These are phyloP conservation scores for Lucifuga dentata DNA, from an alignment of 2,113 vertebrate species.

Conservation along the genomic window DNA sequence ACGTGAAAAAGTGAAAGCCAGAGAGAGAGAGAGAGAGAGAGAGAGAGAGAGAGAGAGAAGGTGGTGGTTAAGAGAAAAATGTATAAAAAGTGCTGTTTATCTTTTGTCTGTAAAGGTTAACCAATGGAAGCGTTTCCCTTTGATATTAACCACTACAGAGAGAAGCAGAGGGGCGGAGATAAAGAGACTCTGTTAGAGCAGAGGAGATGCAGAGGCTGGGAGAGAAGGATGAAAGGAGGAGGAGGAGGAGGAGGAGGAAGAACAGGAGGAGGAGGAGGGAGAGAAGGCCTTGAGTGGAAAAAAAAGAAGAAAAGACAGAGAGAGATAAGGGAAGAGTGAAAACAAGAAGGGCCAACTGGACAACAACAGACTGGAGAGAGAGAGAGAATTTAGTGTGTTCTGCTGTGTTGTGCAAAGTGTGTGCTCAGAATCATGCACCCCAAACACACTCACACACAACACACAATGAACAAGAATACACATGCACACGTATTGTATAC, in stretches of 20 bases:
- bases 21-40: neutral
- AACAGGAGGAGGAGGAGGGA: neutral
- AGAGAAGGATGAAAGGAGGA: neutral
- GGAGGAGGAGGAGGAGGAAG: neutral
- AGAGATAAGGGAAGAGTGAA: constrained; percentile 21
- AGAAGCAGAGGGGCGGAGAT: constrained; percentile 16
- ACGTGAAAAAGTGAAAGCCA: constrained; percentile 5
- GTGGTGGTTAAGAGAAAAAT: constrained; percentile 17
- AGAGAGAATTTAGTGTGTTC: constrained; percentile 1
- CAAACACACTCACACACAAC: neutral
- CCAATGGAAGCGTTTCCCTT: constrained; percentile 57
- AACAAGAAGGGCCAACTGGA: constrained; percentile 26
- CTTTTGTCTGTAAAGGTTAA: constrained; percentile 69
- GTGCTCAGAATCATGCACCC: no score
- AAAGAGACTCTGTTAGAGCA: constrained; percentile 19
- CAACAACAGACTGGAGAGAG: neutral
- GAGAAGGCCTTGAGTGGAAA: constrained; percentile 21
- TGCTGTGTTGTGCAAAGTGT: neutral
- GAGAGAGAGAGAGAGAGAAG: neutral
- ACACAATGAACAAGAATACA: constrained; percentile 3
- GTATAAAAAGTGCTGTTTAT: constrained; percentile 45
- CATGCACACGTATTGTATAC: constrained; percentile 4
- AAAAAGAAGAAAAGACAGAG: constrained; percentile 17
- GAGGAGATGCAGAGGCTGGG: constrained; percentile 23
- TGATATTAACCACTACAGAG: constrained; percentile 56